A percentile compares a stretch with the other conserved stretches of the same genome.
These are phyloP conservation scores for Rhinopomastus cyanomelas DNA, from an alignment of 2,113 vertebrate genomes.

Conservation along the genomic window DNA sequence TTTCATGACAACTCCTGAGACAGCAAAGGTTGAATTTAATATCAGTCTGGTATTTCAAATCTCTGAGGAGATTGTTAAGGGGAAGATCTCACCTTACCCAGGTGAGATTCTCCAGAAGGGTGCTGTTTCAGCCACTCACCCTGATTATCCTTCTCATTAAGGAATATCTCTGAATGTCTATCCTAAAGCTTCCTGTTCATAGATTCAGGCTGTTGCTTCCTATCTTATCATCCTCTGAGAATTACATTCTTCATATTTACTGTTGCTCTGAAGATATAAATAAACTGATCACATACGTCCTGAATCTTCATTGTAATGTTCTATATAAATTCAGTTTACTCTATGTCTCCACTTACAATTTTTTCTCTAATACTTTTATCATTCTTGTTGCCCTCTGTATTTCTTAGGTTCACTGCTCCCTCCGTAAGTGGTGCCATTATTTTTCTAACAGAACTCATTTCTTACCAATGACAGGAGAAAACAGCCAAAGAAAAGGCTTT, in stretches of 20 bases:
- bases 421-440: background rate
- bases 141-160: background rate
- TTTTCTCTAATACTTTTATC: background rate
- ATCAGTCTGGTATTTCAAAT: background rate
- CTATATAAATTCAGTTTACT: background rate
- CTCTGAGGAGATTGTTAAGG: background rate
- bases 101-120: background rate
- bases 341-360: background rate
- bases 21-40: background rate
- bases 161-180: background rate
- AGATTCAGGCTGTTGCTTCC: background rate
- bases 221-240: background rate
- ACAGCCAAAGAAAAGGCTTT: background rate
- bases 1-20: background rate
- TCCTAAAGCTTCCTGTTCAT: background rate
- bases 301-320: background rate
- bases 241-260: background rate
- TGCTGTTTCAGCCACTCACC: background rate
- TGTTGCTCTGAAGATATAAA: background rate
- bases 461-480: slow-evolving; percentile 9
- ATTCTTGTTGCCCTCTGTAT: background rate
- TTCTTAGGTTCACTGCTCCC: background rate
- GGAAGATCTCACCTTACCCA: background rate
- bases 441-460: background rate
- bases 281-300: background rate